Evolutionary conservation across 2,797 vertebrate genomes (phyloP).

Genomic region (Sebastes dallii): DNA sequence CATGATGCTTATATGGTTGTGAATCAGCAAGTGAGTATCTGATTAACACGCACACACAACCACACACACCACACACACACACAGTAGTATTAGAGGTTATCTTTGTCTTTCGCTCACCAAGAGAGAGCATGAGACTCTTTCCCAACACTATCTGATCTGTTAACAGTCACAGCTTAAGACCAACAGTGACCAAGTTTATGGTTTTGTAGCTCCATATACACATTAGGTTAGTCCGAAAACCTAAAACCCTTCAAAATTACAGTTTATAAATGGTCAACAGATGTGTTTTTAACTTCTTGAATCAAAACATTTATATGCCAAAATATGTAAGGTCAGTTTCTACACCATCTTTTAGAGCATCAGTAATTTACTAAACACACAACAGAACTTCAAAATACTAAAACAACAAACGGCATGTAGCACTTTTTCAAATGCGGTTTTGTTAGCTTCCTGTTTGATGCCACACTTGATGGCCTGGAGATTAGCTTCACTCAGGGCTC

Average conservation of each 20-base stretch:
- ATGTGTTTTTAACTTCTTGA: neutral
- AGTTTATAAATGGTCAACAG: neutral
- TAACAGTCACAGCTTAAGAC: neutral
- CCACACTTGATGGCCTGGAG: neutral
- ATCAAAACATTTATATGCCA: no score
- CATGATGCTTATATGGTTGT: slow-evolving; percentile 73
- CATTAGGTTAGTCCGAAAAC: neutral
- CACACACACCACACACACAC: no score
- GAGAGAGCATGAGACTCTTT: no score
- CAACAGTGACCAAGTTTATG: neutral
- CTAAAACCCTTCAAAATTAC: neutral
- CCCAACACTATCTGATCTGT: no score
- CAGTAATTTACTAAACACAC: neutral
- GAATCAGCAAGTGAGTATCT: slow-evolving; percentile 58
- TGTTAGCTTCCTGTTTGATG: neutral
- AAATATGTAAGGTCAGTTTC: no score
- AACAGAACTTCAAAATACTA: neutral
- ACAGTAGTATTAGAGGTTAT: no score
- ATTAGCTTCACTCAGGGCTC: neutral
- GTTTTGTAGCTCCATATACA: neutral
- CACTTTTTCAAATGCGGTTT: neutral
- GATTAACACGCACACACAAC: slow-evolving; percentile 6
- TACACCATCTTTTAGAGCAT: no score
- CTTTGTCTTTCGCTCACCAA: no score
- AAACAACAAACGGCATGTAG: neutral